A percentile compares a stretch with the other conserved stretches of the same genome.
Conservation (phyloP, 2,113 vertebrate species). For the Channa maculata region DNA sequence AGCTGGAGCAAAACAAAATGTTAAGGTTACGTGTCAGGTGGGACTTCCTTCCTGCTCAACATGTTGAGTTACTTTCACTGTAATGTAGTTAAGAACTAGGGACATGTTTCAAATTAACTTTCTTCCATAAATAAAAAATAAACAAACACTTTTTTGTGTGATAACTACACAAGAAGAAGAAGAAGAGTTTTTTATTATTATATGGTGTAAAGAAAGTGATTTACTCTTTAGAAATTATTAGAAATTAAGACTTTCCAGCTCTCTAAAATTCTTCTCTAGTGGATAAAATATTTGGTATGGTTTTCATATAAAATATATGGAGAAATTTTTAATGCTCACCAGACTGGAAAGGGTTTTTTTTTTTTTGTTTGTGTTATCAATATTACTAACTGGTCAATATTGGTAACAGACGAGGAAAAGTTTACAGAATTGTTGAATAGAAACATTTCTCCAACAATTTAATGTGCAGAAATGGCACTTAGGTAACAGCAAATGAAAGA, state of each 20-base stretch:
- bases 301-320: too few relatives aligned
- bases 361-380: too few relatives aligned
- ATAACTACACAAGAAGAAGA: too few relatives aligned
- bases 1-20: conserved; percentile 76
- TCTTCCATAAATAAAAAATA: not conserved
- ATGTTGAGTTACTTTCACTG: conserved; percentile 62
- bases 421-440: not conserved
- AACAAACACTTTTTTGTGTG: not conserved
- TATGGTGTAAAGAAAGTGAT: too few relatives aligned
- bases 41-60: conserved; percentile 72
- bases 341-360: too few relatives aligned
- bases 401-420: not conserved
- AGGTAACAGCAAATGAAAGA: conserved; percentile 2
- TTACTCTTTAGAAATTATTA: too few relatives aligned
- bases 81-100: conserved; percentile 27
- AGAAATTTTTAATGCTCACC: too few relatives aligned
- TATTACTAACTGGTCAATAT: not conserved
- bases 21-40: conserved; percentile 76
- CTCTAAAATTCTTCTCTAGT: too few relatives aligned
- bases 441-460: not conserved
- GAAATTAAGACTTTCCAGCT: too few relatives aligned
- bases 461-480: not conserved
- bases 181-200: too few relatives aligned
- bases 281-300: too few relatives aligned
- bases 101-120: conserved; percentile 44